phyloP scores from a whole-genome alignment of 1,140 invertebrate species.

The Aphelinus atriplicis region DNA sequence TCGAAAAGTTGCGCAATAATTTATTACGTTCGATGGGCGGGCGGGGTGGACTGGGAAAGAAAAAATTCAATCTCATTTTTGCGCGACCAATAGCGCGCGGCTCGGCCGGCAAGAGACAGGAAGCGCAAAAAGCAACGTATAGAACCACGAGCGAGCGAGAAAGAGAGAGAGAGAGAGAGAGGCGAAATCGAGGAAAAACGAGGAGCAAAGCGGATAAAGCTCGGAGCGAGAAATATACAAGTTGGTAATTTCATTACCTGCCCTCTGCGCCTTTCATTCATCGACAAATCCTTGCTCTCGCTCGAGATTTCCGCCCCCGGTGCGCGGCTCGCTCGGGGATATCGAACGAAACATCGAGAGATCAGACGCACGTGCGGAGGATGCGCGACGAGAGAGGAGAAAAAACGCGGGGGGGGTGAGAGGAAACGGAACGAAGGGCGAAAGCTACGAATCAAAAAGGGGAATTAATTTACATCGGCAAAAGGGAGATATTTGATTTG shows the following conservation, averaged over 20 bases:
- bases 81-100: neutral
- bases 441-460: constrained; percentile 22
- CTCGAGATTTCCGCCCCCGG: constrained; percentile 20
- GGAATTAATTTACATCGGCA: constrained; percentile 31
- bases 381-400: constrained; percentile 1
- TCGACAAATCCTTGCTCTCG: constrained; percentile 1
- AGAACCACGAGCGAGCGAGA: no score
- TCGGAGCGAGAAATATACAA: constrained; percentile 16
- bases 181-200: no score
- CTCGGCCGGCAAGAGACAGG: neutral
- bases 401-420: neutral
- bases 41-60: neutral
- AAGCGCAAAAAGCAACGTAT: neutral
- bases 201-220: constrained; percentile 2
- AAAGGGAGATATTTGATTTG: constrained; percentile 29
- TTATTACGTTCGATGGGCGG: no score
- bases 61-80: neutral
- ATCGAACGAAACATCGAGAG: constrained; percentile 3
- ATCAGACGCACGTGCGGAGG: neutral
- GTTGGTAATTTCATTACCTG: constrained; percentile 20
- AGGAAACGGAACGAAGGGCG: neutral
- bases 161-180: neutral
- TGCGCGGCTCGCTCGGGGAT: neutral
- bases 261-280: neutral
- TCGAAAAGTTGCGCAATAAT: no score